Evolutionary conservation across 2,797 vertebrate species (phyloP).

Genomic region (Anisognathus igniventris): DNA sequence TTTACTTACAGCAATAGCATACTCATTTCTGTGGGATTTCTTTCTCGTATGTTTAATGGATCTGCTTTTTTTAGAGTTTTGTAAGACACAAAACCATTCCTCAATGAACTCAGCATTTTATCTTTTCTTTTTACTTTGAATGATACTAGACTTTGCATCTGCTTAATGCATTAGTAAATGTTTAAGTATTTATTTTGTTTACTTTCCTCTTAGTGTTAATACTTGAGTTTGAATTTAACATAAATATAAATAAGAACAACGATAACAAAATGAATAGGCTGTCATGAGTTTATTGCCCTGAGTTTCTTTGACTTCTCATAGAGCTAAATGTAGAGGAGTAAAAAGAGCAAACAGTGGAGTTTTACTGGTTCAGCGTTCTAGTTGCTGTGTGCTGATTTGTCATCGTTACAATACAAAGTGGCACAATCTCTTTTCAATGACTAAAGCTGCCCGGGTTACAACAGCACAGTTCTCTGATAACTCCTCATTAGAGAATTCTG

Average conservation of each 20-base stretch:
- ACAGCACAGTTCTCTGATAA: neutral
- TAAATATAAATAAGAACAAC: neutral
- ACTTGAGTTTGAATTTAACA: neutral
- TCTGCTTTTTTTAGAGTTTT: neutral
- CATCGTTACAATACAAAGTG: neutral
- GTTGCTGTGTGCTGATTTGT: neutral
- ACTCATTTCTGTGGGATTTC: neutral
- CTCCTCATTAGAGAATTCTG: neutral
- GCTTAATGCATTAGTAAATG: neutral
- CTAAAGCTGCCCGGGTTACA: neutral
- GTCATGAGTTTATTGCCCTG: neutral
- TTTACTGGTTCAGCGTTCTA: neutral
- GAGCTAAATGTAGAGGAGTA: neutral
- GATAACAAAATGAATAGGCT: neutral
- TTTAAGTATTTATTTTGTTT: neutral
- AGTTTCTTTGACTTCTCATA: neutral
- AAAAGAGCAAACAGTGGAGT: neutral
- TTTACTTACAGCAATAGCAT: neutral
- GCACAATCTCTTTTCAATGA: neutral
- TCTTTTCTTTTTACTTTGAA: neutral
- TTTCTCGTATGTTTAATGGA: neutral
- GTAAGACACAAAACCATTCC: neutral
- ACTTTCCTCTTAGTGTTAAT: neutral
- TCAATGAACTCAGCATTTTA: neutral
- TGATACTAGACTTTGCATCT: neutral